Evolutionary conservation across 2,888 invertebrate species (phyloP), one percentile per base, ranked within the genome.

Genomic region (Pseudococcus jackbeardsleyi): DNA sequence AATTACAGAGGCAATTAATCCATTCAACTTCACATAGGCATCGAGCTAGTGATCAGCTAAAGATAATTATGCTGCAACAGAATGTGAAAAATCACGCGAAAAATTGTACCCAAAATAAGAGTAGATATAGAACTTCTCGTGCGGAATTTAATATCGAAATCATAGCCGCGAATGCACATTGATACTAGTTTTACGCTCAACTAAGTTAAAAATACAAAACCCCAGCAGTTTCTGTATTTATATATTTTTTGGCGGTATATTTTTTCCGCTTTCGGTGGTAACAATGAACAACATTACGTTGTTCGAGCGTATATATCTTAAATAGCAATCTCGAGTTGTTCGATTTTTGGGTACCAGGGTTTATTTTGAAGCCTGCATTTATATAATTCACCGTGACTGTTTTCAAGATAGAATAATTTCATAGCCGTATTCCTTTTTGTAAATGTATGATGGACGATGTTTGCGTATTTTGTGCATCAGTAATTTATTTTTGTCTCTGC

Each of bases 171-270:
- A 64, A 64, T 64, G 64, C 64, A 64, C 64, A 64, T 59, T 64
- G 64, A 64, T 59, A 59, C 59, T 59, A 59, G 59, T 59, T 59
- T 59, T n/a, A 59, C 59, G 59, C 59, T 59, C 59, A 59, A 59
- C 59, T 59, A 59, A 59, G n/a, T n/a, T 59, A 19, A 22, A 64
- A 64, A 64, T 64, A 64, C 64, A 64, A 12, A 64, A 64, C 22
- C 19, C 64, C 3, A 12, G 19, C 3, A 12, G 19, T 64, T 19
- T 22, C 64, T 22, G 22, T 64, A 12, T 17, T 54, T 19, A 19
- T 64, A 22, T 64, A 59, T 64, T 64, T 64, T 64, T 64, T 64
- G 54, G 64, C 64, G 22, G 64, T 64, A 22, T 19, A 59, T 59
- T 59, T 59, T 59, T 59, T n/a, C 59, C n/a, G 0, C 15, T 59